These are phyloP conservation scores for Desoria tigrina DNA, from an alignment of 2,888 invertebrate species.

Conservation along the genomic window DNA sequence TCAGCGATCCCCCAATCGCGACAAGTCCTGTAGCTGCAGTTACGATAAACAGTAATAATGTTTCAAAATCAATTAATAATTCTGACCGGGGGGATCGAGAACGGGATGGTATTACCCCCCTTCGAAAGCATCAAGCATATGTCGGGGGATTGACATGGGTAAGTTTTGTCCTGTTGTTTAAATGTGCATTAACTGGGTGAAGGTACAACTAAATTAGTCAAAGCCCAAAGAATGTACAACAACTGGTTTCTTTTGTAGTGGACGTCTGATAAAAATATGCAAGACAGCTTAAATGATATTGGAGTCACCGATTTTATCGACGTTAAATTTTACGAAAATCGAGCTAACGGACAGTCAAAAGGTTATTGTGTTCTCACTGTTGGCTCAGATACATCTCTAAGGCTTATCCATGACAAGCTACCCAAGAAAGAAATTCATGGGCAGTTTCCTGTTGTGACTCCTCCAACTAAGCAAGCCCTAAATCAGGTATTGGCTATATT, in stretches of 20 bases:
- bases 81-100: constrained; percentile 24
- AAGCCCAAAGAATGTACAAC: too few species aligned
- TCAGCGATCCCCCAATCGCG: constrained; percentile 20
- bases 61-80: constrained; percentile 30
- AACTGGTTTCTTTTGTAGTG: constrained; percentile 67
- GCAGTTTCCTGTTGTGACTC: constrained; percentile 89
- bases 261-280: constrained; percentile 96
- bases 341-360: constrained; percentile 97
- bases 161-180: constrained; percentile 57
- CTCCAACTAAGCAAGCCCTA: constrained; percentile 87
- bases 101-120: constrained; percentile 63
- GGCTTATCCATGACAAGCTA: constrained; percentile 86
- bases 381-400: constrained; percentile 86
- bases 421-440: constrained; percentile 96
- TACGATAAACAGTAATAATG: constrained; percentile 29
- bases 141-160: constrained; percentile 99
- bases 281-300: constrained; percentile 81
- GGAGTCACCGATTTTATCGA: constrained; percentile 94
- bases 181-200: neutral
- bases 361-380: constrained; percentile 95
- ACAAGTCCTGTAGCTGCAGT: constrained; percentile 27
- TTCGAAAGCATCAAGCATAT: constrained; percentile 86
- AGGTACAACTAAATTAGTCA: too few species aligned
- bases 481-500: constrained; percentile 59
- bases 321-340: constrained; percentile 98